Evolutionary conservation across 2,888 invertebrate species (phyloP), one percentile per base, ranked within the genome.

Genomic region (Tineola bisselliella): DNA sequence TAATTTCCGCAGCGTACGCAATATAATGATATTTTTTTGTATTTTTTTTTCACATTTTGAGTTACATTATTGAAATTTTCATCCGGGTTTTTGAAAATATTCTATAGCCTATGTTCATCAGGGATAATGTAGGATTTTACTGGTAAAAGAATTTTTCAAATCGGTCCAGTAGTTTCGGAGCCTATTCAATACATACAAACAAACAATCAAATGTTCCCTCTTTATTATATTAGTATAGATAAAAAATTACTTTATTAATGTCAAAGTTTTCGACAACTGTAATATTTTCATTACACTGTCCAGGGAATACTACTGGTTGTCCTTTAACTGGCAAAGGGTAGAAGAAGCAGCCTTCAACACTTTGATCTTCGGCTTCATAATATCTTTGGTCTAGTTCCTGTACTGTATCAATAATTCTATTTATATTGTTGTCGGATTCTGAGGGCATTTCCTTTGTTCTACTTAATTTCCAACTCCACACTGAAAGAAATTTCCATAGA

Each of bases 391-490:
- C 72, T 4, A 81, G 65, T 6, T 79, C 76, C 0, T 66, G 59
- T 6, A 74, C 65, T 1, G 62, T 65, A n/a, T 62, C 67, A 1
- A 78, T 69, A 0, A 70, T 63, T 0, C n/a, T 61, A 60, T 74
- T 67, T 10, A 84, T 80, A 0, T 65, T 67, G 0, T 59, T 61
- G 15, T 63, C 62, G 0, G 73, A 74, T 6, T 31, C 61, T 0
- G 62, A 8, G 0, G 71, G 19, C 15, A 81, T 63, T 2, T 65
- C 44, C 57, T 75, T 78, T 0, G 67, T 67, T 64, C 77, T 73
- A 57, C 84, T 79, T 0, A 86, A 70, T 59, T 83, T 82, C 84
- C 84, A 84, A 59, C 73, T 70, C 48, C 66, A 72, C 0, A 82
- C 83, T 83, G 67, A 15, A 67, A 68, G 60, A 15, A 31, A 8